Base-by-base conservation (phyloP, 2,797 vertebrate species). In the Falco novaeseelandiae region DNA sequence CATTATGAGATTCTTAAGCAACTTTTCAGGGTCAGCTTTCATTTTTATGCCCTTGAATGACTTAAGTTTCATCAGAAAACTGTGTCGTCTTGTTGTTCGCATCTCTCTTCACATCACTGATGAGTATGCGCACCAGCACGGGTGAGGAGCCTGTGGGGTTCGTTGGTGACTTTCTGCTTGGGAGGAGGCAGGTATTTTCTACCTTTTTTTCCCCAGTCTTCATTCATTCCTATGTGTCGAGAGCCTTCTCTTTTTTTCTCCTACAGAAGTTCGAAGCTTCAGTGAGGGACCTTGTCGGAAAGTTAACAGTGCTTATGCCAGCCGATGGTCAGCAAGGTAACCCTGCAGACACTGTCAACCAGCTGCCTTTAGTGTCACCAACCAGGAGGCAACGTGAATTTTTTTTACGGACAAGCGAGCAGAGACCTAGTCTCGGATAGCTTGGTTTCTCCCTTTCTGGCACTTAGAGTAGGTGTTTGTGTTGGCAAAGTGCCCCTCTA, bases 401-500 rank as follows among this genome's bases (percentile, higher is more conserved):
- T 36, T 55, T 26, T 88, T 52, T 14, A 82, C 6, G 10, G 55
- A 48, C 0, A 1, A 42, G 57, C 10, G 51, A 85, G 61, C 82
- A 49, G 87, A 55, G 55, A 61, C 14, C 12, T 52, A 3, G 19
- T 40, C 36, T 87, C 5, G 2, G 57, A 46, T 20, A 85, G 71
- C 44, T 85, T 77, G 17, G 49, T 79, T 89, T 73, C 83, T 51
- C 65, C 71, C 81, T 69, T 87, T 77, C 71, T 92, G 71, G 81
- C 1, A 3, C 92, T 83, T 26, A 32, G 59, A 63, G 38, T 69
- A 55, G 84, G 89, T 92, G 52, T 92, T 96, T 92, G 79, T 77
- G 40, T 94, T 96, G 96, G 89, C 91, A 89, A 1, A 16, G 27
- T 71, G 87, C 96, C 91, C 12, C 12, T 96, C 89, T 94, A 61